phyloP scores from a whole-genome alignment of 2,888 invertebrate genomes.

The Achlya flavicornis region DNA sequence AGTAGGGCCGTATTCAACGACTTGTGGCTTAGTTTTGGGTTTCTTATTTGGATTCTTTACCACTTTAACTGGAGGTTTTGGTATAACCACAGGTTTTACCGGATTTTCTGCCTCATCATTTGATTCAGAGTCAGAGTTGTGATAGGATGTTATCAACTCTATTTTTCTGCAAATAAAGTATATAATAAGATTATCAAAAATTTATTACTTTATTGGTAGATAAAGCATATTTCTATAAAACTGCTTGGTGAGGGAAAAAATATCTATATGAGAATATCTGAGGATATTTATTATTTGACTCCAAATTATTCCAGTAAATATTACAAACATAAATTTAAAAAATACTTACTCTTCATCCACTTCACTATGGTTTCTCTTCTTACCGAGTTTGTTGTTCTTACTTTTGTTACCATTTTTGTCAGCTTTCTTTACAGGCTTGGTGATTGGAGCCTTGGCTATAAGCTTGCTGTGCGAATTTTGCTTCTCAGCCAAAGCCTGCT shows the following conservation, averaged over 20 bases:
- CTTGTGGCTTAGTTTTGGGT: constrained; percentile 50
- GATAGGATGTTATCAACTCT: constrained; percentile 83
- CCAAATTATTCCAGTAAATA: too few species aligned
- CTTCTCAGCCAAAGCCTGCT: constrained; percentile 72
- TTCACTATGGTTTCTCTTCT: constrained; percentile 58
- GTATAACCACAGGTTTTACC: constrained; percentile 30
- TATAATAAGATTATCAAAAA: too few species aligned
- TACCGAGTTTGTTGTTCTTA: constrained; percentile 32
- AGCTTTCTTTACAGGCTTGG: constrained; percentile 40
- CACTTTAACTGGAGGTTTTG: constrained; percentile 36
- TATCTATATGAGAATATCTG: background rate
- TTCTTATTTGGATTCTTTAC: constrained; percentile 49
- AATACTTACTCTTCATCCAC: constrained; percentile 71
- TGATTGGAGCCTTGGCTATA: constrained; percentile 36
- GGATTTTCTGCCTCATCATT: constrained; percentile 72
- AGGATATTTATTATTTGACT: too few species aligned
- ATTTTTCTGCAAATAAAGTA: constrained; percentile 76
- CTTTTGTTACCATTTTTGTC: constrained; percentile 35
- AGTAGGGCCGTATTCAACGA: constrained; percentile 62
- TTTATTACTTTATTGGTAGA: too few species aligned
- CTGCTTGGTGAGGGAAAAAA: background rate
- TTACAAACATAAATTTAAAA: too few species aligned
- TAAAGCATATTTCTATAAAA: too few species aligned
- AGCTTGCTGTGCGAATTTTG: constrained; percentile 54
- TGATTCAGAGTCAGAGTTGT: constrained; percentile 81